A percentile compares a stretch with the other conserved stretches of the same genome.
Conservation (phyloP, 2,113 vertebrate species). For the Urocitellus parryii region DNA sequence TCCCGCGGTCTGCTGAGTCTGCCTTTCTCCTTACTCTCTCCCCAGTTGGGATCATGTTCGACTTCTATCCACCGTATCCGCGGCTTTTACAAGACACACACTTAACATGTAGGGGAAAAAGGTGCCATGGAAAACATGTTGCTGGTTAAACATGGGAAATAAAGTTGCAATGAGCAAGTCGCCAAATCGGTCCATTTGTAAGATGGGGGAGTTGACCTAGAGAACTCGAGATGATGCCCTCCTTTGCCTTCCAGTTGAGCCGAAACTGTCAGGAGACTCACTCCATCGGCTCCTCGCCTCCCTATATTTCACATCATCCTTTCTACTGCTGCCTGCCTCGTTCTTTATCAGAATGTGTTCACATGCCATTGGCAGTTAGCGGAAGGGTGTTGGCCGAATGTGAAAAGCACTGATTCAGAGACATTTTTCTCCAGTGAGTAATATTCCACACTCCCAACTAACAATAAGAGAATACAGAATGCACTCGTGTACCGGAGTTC, state of each 20-base stretch:
- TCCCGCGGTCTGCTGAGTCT: no score
- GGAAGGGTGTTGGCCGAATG: accelerated
- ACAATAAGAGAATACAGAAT: not conserved
- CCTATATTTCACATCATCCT: no score
- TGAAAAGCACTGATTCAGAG: not conserved
- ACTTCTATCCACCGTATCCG: accelerated
- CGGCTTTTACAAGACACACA: no score
- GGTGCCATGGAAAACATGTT: accelerated
- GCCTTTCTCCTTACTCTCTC: not conserved
- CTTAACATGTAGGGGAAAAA: not conserved
- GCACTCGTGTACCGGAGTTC: accelerated
- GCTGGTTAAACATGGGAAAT: not conserved
- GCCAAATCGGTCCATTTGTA: not conserved
- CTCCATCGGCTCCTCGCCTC: not conserved
- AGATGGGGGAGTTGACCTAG: accelerated
- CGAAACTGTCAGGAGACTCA: not conserved
- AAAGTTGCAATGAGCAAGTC: accelerated
- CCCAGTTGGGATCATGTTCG: no score
- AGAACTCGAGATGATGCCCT: accelerated
- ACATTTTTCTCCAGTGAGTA: not conserved
- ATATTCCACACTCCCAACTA: not conserved
- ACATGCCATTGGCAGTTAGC: accelerated
- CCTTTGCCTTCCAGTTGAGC: no score
- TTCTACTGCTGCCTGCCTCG: accelerated
- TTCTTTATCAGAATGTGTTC: not conserved